These are phyloP conservation scores for Volucella inflata DNA, from an alignment of 2,888 invertebrate species.

Conservation along the genomic window DNA sequence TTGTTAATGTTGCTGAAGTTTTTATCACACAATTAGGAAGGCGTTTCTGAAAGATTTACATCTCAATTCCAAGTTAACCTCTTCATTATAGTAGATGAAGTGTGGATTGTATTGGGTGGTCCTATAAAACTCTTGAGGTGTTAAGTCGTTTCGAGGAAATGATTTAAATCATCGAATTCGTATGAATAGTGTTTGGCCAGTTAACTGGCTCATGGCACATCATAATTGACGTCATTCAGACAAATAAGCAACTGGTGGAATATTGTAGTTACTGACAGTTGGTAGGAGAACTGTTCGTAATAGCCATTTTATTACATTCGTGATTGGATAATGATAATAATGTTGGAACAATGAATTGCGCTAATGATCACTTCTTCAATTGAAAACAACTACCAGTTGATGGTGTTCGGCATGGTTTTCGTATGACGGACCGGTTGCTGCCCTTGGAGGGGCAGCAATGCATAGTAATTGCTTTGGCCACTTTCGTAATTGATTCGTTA, in stretches of 20 bases:
- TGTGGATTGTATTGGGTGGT: slow-evolving; percentile 4
- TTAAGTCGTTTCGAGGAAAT: slow-evolving; percentile 12
- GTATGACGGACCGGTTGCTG: neutral
- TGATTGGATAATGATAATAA: slow-evolving; percentile 12
- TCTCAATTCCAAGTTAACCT: neutral
- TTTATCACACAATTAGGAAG: slow-evolving; percentile 9
- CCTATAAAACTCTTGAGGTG: neutral
- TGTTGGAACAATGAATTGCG: neutral
- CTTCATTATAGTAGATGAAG: slow-evolving; percentile 30
- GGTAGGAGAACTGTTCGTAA: neutral
- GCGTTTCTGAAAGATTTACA: slow-evolving; percentile 17
- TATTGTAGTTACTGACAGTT: neutral
- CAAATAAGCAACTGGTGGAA: neutral
- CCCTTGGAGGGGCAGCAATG: too few species aligned
- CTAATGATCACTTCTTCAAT: slow-evolving; percentile 8
- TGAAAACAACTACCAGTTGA: slow-evolving; percentile 2
- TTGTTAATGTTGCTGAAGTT: slow-evolving; percentile 29
- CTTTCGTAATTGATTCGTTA: too few species aligned
- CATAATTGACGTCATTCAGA: slow-evolving; percentile 12
- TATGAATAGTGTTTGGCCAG: neutral
- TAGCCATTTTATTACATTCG: slow-evolving; percentile 17
- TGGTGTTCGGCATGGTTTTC: slow-evolving; percentile 1
- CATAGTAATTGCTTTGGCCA: too few species aligned
- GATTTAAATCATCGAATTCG: slow-evolving; percentile 14
- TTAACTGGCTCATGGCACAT: neutral